These are phyloP conservation scores for Polydrusus pterygomalis DNA, from an alignment of 2,888 invertebrate genomes.

Conservation along the genomic window DNA sequence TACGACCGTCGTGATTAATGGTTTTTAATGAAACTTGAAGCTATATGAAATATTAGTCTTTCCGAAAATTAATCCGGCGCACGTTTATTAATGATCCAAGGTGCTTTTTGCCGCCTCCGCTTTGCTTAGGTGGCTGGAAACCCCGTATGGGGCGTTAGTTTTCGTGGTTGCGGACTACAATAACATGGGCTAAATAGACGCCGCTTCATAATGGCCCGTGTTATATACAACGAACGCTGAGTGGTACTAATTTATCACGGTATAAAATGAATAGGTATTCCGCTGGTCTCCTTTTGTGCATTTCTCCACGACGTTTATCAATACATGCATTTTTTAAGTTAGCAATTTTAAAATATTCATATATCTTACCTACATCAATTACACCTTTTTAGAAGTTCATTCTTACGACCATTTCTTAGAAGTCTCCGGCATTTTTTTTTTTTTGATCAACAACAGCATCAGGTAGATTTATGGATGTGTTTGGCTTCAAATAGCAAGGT, in stretches of 20 bases:
- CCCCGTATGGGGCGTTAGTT: conserved; percentile 7
- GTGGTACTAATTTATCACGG: conserved; percentile 1
- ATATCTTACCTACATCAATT: too few relatives aligned
- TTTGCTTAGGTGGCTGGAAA: background rate
- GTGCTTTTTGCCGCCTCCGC: conserved; percentile 20
- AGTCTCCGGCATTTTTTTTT: conserved; percentile 13
- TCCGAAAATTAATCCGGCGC: conserved; percentile 43
- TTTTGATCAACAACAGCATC: conserved; percentile 1
- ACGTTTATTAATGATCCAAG: conserved; percentile 43
- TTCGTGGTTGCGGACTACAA: background rate
- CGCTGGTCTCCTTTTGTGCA: too few relatives aligned
- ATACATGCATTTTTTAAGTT: too few relatives aligned
- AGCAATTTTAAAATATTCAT: too few relatives aligned
- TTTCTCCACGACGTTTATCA: too few relatives aligned
- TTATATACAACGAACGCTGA: background rate
- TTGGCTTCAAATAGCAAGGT: conserved; percentile 28
- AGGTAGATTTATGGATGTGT: conserved; percentile 10
- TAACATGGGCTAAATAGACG: background rate
- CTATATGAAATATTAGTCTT: conserved; percentile 43
- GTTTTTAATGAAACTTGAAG: conserved; percentile 45
- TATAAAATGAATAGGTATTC: background rate
- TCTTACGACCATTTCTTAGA: conserved; percentile 5
- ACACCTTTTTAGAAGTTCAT: background rate
- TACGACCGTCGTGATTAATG: conserved; percentile 48
- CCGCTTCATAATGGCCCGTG: background rate